Percentiles rank a stretch among this genome's conserved stretches.
phyloP scores from a whole-genome alignment of 2,888 invertebrate species.

The Agonopterix heracliana region DNA sequence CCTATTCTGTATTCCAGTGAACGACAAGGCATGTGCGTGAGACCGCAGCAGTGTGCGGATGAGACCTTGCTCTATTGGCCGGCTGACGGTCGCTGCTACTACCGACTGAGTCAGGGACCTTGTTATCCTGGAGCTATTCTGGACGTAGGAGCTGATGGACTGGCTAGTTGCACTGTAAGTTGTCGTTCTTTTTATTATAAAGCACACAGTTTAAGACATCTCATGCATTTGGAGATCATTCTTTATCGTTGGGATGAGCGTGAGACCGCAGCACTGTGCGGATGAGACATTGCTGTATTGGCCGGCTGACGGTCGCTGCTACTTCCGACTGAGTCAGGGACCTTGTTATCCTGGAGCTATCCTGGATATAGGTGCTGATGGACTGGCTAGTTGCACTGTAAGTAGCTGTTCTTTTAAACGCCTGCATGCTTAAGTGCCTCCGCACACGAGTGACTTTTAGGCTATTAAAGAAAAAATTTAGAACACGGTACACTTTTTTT shows the following conservation, averaged over 20 bases:
- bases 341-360: conserved; percentile 86
- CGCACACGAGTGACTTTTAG: no score
- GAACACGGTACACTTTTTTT: no score
- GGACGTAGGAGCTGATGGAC: conserved; percentile 72
- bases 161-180: conserved; percentile 80
- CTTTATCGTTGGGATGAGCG: conserved; percentile 87
- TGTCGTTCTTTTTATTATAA: background rate
- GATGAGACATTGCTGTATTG: conserved; percentile 82
- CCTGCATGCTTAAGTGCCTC: no score
- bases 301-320: conserved; percentile 86
- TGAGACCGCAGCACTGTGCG: conserved; percentile 78
- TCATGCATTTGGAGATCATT: no score
- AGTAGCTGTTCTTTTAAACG: conserved; percentile 21
- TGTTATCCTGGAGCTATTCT: conserved; percentile 85
- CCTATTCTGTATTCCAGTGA: conserved; percentile 47
- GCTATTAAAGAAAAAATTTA: no score
- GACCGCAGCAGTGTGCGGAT: conserved; percentile 78
- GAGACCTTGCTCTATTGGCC: conserved; percentile 86
- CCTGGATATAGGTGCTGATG: conserved; percentile 75
- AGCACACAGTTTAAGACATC: no score
- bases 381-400: conserved; percentile 80
- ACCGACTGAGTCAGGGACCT: conserved; percentile 82
- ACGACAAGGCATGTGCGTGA: conserved; percentile 84
- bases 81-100: conserved; percentile 84
- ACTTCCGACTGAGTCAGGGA: conserved; percentile 81